phyloP scores from a whole-genome alignment of 2,113 vertebrate species.

The Callipepla californica region DNA sequence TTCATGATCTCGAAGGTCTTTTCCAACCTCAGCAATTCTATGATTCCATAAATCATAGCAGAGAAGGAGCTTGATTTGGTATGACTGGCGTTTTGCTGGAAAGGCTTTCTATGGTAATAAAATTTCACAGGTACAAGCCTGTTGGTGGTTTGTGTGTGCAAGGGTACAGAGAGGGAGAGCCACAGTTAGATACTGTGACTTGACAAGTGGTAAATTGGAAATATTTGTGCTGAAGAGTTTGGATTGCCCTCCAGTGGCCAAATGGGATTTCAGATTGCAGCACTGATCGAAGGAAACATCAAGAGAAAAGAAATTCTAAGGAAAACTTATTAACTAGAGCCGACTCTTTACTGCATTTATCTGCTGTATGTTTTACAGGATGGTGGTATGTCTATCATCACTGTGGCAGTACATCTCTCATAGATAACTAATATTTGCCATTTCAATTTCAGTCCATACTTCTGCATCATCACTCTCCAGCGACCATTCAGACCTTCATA shows the following conservation, averaged over 20 bases:
- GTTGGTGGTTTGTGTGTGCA: not conserved
- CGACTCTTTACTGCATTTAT: not conserved
- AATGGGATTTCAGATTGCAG: not conserved
- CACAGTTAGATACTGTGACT: not conserved
- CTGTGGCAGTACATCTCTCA: not conserved
- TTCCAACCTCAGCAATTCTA: no score
- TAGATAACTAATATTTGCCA: not conserved
- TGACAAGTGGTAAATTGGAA: not conserved
- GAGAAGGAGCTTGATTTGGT: not conserved
- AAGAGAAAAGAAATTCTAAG: not conserved
- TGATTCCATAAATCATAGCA: not conserved
- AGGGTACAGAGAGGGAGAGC: not conserved
- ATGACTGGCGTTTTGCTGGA: not conserved
- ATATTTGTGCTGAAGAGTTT: not conserved
- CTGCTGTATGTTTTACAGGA: not conserved
- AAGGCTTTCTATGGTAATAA: not conserved
- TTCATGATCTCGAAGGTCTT: no score
- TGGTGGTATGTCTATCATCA: not conserved
- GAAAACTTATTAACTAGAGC: not conserved
- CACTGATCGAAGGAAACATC: not conserved
- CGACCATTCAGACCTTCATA: not conserved
- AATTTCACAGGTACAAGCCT: not conserved
- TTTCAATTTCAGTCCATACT: not conserved
- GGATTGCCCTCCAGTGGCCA: constrained; percentile 28
- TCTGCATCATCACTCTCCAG: not conserved